Conservation (phyloP, 1,140 invertebrate species). For the Drosophila tropicalis region DNA sequence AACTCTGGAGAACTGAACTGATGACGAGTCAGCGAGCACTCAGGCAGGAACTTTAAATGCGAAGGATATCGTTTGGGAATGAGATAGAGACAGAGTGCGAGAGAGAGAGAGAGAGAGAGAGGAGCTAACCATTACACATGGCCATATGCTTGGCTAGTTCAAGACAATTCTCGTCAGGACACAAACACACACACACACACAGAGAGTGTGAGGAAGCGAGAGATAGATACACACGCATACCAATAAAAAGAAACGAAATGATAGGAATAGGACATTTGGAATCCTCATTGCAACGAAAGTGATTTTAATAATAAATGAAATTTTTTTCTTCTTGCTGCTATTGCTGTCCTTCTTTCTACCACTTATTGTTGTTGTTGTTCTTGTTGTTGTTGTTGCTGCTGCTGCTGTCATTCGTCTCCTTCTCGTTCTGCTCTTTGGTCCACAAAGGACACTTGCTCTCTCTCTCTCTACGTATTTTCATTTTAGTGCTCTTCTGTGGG, state of each 20-base stretch:
- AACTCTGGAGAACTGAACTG: conserved; percentile 20
- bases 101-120: conserved; percentile 7
- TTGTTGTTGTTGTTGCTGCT: conserved; percentile 2
- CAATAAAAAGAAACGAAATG: conserved; percentile 80
- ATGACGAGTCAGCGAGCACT: conserved; percentile 37
- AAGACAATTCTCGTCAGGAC: conserved; percentile 65
- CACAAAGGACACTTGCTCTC: conserved; percentile 43
- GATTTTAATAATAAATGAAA: conserved; percentile 82
- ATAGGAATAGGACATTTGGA: conserved; percentile 78
- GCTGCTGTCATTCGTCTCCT: neutral
- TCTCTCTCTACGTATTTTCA: conserved; percentile 6
- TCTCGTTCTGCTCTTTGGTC: conserved; percentile 26
- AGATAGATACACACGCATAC: conserved; percentile 59
- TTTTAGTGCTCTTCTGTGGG: conserved; percentile 50
- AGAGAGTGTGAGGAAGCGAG: neutral
- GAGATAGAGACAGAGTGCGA: conserved; percentile 1
- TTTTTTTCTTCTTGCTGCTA: conserved; percentile 46
- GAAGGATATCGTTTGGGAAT: conserved; percentile 14
- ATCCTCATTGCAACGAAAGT: conserved; percentile 82
- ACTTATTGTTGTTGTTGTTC: conserved; percentile 37
- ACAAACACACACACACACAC: conserved; percentile 18
- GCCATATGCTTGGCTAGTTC: conserved; percentile 63
- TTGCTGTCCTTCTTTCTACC: neutral
- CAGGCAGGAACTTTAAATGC: conserved; percentile 26
- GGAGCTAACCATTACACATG: conserved; percentile 29